A percentile compares a stretch with the other conserved stretches of the same genome.
Evolutionary conservation across 2,888 invertebrate genomes (phyloP).

Genomic region (Xanthorhoe spadicearia): DNA sequence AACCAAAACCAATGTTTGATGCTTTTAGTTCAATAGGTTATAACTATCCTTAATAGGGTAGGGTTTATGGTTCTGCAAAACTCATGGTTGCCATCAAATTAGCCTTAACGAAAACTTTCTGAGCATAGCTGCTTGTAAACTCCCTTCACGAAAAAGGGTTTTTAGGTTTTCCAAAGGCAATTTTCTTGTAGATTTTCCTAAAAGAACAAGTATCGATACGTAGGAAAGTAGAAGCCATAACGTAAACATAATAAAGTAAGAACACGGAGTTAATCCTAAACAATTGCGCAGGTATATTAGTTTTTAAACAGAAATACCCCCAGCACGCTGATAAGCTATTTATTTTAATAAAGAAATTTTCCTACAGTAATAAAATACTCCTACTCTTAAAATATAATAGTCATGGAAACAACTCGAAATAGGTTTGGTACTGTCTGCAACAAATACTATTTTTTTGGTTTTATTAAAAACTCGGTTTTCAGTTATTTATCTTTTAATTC

Average conservation of each 20-base stretch:
- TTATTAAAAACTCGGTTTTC: too few species aligned
- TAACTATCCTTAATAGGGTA: background rate
- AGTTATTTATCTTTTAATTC: too few species aligned
- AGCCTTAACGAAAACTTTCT: background rate
- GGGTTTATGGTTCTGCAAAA: background rate
- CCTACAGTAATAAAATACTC: conserved; percentile 19
- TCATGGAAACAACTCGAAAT: conserved; percentile 18
- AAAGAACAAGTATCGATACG: background rate
- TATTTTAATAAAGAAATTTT: conserved; percentile 27
- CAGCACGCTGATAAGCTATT: conserved; percentile 27
- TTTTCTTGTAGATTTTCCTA: background rate
- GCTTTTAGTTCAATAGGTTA: background rate
- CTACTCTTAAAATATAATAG: conserved; percentile 11
- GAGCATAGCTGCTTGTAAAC: background rate
- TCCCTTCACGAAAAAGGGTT: background rate
- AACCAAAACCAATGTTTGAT: background rate
- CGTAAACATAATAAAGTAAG: conserved; percentile 27
- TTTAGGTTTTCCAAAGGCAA: background rate
- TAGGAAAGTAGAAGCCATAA: conserved; percentile 14
- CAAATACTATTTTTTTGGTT: background rate
- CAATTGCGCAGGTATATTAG: conserved; percentile 20
- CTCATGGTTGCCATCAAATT: background rate
- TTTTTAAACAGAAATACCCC: conserved; percentile 31
- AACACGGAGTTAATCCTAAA: conserved; percentile 29
- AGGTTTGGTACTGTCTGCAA: conserved; percentile 5